Evolutionary conservation across 2,888 invertebrate genomes (phyloP).

Genomic region (Xestia sexstrigata): DNA sequence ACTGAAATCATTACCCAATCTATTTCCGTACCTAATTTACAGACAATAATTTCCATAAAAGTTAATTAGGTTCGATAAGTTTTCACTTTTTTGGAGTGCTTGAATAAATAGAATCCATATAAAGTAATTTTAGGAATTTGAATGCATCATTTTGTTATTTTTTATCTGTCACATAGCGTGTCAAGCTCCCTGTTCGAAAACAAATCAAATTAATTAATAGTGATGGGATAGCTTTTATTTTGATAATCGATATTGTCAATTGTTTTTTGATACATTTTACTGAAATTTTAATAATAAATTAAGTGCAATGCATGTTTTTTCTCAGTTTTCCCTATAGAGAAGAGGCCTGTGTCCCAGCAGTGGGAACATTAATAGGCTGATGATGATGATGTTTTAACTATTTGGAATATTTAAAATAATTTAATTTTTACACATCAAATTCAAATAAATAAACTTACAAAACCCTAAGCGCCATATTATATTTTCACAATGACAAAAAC

Average conservation of each 20-base stretch:
- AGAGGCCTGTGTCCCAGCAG: too few relatives aligned
- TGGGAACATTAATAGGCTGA: too few relatives aligned
- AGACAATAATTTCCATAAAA: too few relatives aligned
- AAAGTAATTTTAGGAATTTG: too few relatives aligned
- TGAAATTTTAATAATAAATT: neutral
- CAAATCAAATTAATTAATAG: constrained; percentile 1
- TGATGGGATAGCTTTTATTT: constrained; percentile 19
- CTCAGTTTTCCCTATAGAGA: too few relatives aligned
- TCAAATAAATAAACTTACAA: neutral
- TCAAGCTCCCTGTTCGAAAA: neutral
- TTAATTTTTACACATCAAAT: neutral
- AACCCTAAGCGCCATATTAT: neutral
- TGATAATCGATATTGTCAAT: constrained; percentile 12
- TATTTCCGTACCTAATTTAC: too few relatives aligned
- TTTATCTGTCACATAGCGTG: neutral
- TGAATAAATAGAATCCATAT: too few relatives aligned
- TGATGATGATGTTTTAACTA: too few relatives aligned
- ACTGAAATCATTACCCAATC: too few relatives aligned
- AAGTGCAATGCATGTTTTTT: neutral
- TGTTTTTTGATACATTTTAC: neutral
- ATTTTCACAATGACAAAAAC: constrained; percentile 3
- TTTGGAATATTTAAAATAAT: neutral
- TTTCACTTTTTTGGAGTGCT: neutral
- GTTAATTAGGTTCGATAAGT: too few relatives aligned
- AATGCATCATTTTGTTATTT: neutral